Evolutionary conservation across 23 tunicate genomes (phyloP).

Genomic region (Trididemnum clinides): DNA sequence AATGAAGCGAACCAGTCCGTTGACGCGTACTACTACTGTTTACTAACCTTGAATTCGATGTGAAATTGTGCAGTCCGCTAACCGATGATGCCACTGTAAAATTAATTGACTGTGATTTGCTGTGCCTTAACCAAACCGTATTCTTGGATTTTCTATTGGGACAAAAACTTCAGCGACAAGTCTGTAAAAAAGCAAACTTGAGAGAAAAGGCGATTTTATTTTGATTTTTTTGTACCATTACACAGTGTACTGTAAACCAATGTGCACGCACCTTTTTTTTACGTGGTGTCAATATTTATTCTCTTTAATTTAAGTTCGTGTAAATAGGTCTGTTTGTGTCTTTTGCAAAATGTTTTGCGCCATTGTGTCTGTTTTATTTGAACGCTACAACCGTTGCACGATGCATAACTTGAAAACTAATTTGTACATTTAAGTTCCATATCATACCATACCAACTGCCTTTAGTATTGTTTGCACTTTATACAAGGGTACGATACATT

Average conservation of each 20-base stretch:
- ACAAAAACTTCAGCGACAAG: no score
- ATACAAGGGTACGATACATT: no score
- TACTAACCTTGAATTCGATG: background rate
- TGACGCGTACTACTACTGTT: conserved; percentile 19
- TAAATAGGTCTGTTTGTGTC: background rate
- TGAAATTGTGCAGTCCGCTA: conserved; percentile 15
- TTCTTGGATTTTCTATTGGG: no score
- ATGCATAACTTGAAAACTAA: no score
- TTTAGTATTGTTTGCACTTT: no score
- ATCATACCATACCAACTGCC: no score
- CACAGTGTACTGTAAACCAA: conserved; percentile 24
- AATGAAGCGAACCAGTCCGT: no score
- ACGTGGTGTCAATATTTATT: conserved; percentile 11
- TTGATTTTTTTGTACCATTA: conserved; percentile 3
- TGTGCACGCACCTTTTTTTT: conserved; percentile 13
- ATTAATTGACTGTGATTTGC: background rate
- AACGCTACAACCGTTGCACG: no score
- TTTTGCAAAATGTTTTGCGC: no score
- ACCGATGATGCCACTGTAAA: conserved; percentile 8
- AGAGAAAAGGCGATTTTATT: background rate
- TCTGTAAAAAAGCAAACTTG: no score
- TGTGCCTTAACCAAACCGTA: conserved; percentile 28
- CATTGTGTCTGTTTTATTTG: no score
- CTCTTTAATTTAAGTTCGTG: conserved; percentile 18
- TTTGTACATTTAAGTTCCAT: no score